Base-by-base conservation (phyloP, 2,113 vertebrate species). In the Clarias magur region DNA sequence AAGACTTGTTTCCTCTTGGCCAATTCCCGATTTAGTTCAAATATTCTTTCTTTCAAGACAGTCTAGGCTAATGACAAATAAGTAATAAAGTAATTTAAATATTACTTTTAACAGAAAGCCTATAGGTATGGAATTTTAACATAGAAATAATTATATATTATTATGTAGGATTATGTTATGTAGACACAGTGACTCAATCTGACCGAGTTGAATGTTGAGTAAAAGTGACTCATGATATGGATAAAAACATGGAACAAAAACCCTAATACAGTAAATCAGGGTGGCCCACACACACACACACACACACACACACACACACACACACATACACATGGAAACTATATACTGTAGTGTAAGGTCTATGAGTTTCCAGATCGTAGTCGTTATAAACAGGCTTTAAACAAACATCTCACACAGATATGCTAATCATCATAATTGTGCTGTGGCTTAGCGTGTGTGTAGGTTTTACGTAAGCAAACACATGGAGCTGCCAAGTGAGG, bases 381-480 rank as follows among this genome's bases (percentile, higher is more conserved):
- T 27, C 57, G 11, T 5, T 23, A 53, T 1, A 79, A 79, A 56
- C n/a, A 15, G 2, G 13, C 15, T 27, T 56, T 15, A n/a, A 27
- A 9, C 6, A 79, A 56, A 7, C 25, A 4, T 78, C 75, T 27
- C 13, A 57, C 53, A 56, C 25, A 57, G 27, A 79, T 9, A 79
- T 56, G 42, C 42, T 53, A 76, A 54, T 76, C 4, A 7, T n/a
- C 30, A 53, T 19, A 53, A 25, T 68, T 67, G 62, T 57, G 62
- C 27, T 83, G 13, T 23, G 48, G 81, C 4, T 83, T 17, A 12
- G 25, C 0, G 21, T 48, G 60, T 86, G 63, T 65, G 60, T 78
- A 5, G 75, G 48, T 48, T 81, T 85, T 82, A 48, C 48, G 48
- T 8, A 42, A 19, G 21, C 80, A 89, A 87, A 89, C 34, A 78